Conservation (phyloP, 2,113 vertebrate species). For the Podocnemis expansa region DNA sequence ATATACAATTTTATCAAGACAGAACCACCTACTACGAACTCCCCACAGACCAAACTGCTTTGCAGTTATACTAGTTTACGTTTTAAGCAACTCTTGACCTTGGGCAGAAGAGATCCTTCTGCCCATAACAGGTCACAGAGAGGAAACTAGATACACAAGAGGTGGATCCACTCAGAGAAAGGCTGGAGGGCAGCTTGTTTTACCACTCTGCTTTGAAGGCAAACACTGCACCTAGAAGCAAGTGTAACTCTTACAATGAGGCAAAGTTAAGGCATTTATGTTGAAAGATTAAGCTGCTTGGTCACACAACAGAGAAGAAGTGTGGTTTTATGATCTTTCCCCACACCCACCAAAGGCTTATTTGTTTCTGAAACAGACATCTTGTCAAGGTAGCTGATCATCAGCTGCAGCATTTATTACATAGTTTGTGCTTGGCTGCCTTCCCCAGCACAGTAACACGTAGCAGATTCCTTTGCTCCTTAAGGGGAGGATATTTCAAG, state of each 20-base stretch:
- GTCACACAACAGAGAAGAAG: neutral
- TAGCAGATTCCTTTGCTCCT: neutral
- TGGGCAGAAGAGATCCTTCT: neutral
- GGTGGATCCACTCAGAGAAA: no score
- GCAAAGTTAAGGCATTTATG: neutral
- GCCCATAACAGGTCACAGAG: neutral
- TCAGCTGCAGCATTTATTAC: neutral
- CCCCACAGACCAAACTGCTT: neutral
- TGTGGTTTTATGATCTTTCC: neutral
- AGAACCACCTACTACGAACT: neutral
- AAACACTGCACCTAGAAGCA: neutral
- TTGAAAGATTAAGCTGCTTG: neutral
- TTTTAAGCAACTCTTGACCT: neutral
- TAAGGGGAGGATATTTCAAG: neutral
- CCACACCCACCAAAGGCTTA: neutral
- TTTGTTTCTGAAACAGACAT: neutral
- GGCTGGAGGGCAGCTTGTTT: no score
- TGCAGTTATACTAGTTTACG: neutral
- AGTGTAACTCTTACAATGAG: neutral
- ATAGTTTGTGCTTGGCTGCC: fast-evolving
- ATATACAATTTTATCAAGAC: neutral
- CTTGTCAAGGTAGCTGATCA: fast-evolving
- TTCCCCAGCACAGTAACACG: neutral
- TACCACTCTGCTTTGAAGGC: no score
- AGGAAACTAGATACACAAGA: no score